These are phyloP conservation scores for Harpagus bidentatus DNA, from an alignment of 2,113 vertebrate species.

Conservation along the genomic window DNA sequence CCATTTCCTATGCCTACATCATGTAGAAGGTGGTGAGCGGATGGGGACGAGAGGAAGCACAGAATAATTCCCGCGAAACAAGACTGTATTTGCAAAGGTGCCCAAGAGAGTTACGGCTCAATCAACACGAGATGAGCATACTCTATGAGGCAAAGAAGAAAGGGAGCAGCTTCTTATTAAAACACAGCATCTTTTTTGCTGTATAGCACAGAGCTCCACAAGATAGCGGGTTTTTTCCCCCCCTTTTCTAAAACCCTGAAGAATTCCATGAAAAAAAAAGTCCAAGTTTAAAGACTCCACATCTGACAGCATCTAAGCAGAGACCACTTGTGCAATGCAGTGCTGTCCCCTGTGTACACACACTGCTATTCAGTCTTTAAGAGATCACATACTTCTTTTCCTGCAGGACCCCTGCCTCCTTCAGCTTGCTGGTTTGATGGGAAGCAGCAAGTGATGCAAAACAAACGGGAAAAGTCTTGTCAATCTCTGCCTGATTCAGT, in stretches of 20 bases:
- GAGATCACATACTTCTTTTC: slow-evolving; percentile 25
- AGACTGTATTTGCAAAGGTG: slow-evolving; percentile 4
- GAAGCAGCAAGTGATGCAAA: slow-evolving; percentile 35
- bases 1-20: background rate
- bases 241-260: slow-evolving; percentile 6
- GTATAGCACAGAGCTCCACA: background rate
- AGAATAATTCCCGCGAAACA: background rate
- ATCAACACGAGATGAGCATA: background rate
- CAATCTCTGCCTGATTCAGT: background rate
- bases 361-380: slow-evolving; percentile 20
- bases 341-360: background rate
- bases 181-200: background rate
- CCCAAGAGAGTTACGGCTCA: slow-evolving; percentile 5
- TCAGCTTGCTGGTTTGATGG: background rate
- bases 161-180: slow-evolving; percentile 37
- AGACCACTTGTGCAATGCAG: background rate
- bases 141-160: slow-evolving; percentile 20
- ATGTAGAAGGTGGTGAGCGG: background rate
- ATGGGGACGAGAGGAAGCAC: background rate
- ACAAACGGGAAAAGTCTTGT: background rate
- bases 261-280: slow-evolving; percentile 14
- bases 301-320: slow-evolving; percentile 14
- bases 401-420: slow-evolving; percentile 38
- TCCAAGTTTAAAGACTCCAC: slow-evolving; percentile 30
- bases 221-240: background rate